Evolutionary conservation across 1,140 invertebrate species (phyloP), one percentile per base, ranked within the genome.

Genomic region (Scaptomyza montana): DNA sequence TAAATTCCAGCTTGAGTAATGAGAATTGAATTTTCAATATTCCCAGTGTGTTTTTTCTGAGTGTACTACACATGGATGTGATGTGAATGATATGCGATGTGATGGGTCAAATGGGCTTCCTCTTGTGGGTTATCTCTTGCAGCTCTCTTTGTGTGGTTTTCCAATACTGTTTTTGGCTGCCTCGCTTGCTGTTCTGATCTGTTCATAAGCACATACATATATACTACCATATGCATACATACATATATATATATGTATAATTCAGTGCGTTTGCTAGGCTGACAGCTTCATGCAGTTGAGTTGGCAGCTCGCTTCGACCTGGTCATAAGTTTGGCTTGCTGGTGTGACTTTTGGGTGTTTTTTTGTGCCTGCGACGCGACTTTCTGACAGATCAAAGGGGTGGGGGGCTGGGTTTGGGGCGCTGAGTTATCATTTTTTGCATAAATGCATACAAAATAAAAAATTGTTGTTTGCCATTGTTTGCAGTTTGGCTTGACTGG

Each of bases 401-500:
- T 9, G 8, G 19, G 28, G 53, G 47, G 5, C 12, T 16, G 30
- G 46, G 30, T n/a, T 25, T 10, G 19, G 19, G 19, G 39, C 21
- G 10, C 12, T 43, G 8, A 47, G 51, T 56, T 61, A 45, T 55
- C 62, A 76, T 62, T 81, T 89, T 86, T 86, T 87, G 82, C 82
- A 87, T 87, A 87, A 87, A 87, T 87, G 84, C 82, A 87, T 87
- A 84, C 89, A 89, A 87, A 87, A 36, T 33, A 33, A 12, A 41
- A 4, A 43, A 43, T n/a, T 43, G 39, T 12, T 43, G 5, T 84
- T 82, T 87, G 72, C 79, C 82, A 89, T 87, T 87, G 82, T 87
- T 89, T 89, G 79, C 76, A 78, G 78, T 79, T 79, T 63, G 65
- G 25, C 28, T 46, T 39, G 56, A 60, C 55, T 43, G 36, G 43